Conservation (phyloP, 1,140 invertebrate species). For the Drosophila saltans region DNA sequence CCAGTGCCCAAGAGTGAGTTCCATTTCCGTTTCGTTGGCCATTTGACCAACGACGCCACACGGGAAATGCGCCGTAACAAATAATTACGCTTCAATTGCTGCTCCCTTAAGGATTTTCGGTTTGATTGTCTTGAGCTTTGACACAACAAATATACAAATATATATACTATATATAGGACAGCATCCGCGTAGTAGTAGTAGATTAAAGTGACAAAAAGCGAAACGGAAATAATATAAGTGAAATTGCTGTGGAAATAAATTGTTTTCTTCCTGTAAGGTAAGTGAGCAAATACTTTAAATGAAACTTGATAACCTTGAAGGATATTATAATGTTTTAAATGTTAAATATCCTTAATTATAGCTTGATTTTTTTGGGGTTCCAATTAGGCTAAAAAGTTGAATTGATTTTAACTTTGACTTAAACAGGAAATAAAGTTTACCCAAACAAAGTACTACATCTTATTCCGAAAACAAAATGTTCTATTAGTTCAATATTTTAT, state of each 20-base stretch:
- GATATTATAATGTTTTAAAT: background rate
- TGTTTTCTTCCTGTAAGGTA: background rate
- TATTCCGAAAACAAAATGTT: no score
- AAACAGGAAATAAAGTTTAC: no score
- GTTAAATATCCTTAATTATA: no score
- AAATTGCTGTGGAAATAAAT: conserved; percentile 1
- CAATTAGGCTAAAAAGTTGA: no score
- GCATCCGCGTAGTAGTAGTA: conserved; percentile 2
- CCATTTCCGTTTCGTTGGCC: conserved; percentile 34
- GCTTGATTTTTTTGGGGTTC: no score
- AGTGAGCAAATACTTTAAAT: conserved; percentile 1
- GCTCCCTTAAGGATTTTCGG: conserved; percentile 61
- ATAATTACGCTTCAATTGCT: conserved; percentile 79
- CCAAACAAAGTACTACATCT: no score
- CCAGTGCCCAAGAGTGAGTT: conserved; percentile 57
- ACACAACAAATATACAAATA: conserved; percentile 22
- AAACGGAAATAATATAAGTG: conserved; percentile 17
- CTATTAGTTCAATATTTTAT: no score
- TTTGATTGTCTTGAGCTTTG: conserved; percentile 57
- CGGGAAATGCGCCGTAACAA: conserved; percentile 76
- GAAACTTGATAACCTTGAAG: background rate
- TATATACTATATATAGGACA: conserved; percentile 19
- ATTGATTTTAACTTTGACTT: no score
- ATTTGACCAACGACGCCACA: conserved; percentile 66
- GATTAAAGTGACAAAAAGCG: conserved; percentile 24